Base-by-base conservation (phyloP, 35 echinoderm and acorn worm species). In the Eucidaris tribuloides region DNA sequence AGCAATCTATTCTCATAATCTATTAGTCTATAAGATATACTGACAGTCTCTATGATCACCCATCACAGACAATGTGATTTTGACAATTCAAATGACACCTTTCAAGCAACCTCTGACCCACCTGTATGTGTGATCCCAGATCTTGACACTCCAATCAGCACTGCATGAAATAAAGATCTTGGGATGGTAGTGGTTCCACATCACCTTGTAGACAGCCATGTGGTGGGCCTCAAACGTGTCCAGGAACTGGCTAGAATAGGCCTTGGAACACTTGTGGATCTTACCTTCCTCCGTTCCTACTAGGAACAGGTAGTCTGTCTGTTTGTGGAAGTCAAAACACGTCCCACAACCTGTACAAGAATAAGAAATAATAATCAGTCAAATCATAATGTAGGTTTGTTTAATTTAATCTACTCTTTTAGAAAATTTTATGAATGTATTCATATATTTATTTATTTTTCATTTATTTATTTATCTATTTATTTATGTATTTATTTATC, bases 281-380 rank as follows among this genome's bases (percentile, higher is more conserved):
- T 99, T 99, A 6, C 96, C 96, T 55, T 99, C 96, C 78, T 99
- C 96, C 20, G 96, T 99, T 17, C 96, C 95, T 40, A 99, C 96
- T 30, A 99, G 71, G 87, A 99, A 99, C n/a, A 93, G 79, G 66
- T 99, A 92, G 82, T 99, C 96, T 19, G 96, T 99, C 80, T 99
- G 91, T 64, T 99, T 99, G 84, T 99, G 96, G 91, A 99, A 99
- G 63, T 99, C 91, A 84, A 99, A 99, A 60, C 96, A 99, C 18
- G 96, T 99, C 32, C 96, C 96, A 84, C 90, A 99, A 32, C 96
- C 96, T 99, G 71, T 25, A 58, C 48, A n/a, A n/a, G n/a, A n/a
- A n/a, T n/a, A n/a, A n/a, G n/a, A n/a, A n/a, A n/a, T n/a, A 33
- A 27, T 30, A n/a, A 71, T 65, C 34, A 46, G 56, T 35, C 59